Percentiles rank a stretch among this genome's conserved stretches.
Evolutionary conservation across 2,113 vertebrate species (phyloP).

Genomic region (Sebastes fasciatus): DNA sequence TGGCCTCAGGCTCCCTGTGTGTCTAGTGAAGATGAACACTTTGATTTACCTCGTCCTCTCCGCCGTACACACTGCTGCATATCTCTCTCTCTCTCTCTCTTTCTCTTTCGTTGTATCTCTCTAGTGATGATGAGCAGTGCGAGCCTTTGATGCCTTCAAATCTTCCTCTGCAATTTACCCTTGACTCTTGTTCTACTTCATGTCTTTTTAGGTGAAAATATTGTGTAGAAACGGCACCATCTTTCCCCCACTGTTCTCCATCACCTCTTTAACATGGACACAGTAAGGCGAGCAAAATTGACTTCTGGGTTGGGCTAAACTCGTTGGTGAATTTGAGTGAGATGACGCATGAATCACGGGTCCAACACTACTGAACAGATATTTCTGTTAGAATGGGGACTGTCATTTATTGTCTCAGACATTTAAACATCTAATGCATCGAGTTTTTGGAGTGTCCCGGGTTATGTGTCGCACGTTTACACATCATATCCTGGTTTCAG

Average conservation of each 20-base stretch:
- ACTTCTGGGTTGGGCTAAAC: not conserved
- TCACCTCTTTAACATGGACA: not conserved
- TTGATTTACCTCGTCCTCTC: slow-evolving; percentile 63
- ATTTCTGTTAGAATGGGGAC: not conserved
- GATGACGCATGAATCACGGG: not conserved
- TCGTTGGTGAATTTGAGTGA: not conserved
- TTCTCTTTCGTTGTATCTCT: not conserved
- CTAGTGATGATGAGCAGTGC: slow-evolving; percentile 31
- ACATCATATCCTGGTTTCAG: no score
- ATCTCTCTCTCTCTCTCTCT: slow-evolving; percentile 22
- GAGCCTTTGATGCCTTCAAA: slow-evolving; percentile 34
- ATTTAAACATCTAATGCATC: no score
- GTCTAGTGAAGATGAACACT: slow-evolving; percentile 64
- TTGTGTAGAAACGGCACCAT: not conserved
- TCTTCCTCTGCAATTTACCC: slow-evolving; percentile 26
- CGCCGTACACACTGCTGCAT: slow-evolving; percentile 24
- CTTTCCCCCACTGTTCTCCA: not conserved
- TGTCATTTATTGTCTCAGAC: no score
- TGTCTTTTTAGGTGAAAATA: slow-evolving; percentile 11
- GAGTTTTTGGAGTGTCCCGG: no score
- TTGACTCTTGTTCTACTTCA: not conserved
- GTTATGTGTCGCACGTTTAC: no score
- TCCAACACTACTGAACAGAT: not conserved
- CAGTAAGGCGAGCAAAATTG: not conserved
- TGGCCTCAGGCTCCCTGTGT: slow-evolving; percentile 60